Evolutionary conservation across 2,113 vertebrate species (phyloP).

Genomic region (Neodon shergylaensis): DNA sequence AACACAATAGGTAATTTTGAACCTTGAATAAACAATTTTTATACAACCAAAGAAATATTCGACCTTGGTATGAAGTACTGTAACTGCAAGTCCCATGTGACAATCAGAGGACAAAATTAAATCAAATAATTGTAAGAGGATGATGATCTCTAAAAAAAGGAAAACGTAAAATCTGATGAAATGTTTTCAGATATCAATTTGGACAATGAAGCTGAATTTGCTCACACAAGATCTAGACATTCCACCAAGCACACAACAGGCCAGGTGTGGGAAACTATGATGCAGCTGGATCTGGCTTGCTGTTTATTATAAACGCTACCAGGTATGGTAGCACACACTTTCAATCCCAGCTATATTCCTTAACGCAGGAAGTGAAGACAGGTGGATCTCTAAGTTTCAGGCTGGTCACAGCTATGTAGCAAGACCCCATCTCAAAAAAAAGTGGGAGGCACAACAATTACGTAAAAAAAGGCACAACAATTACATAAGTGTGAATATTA

Average conservation of each 20-base stretch:
- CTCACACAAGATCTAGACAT: neutral
- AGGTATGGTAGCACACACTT: neutral
- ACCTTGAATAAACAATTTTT: neutral
- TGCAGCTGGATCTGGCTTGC: neutral
- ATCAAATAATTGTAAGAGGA: neutral
- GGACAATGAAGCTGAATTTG: neutral
- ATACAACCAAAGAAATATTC: neutral
- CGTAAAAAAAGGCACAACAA: neutral
- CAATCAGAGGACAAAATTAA: neutral
- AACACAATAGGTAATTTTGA: constrained; percentile 10
- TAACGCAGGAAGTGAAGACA: neutral
- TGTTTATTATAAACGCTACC: constrained; percentile 1
- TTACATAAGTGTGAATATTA: neutral
- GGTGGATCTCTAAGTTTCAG: neutral
- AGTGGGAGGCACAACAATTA: neutral
- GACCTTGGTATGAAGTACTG: neutral
- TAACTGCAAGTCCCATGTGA: neutral
- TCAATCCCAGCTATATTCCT: neutral
- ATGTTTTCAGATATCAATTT: constrained; percentile 11
- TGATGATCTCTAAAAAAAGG: neutral
- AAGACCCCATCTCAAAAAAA: neutral
- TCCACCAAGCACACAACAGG: neutral
- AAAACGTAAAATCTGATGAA: neutral
- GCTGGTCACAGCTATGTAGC: neutral
- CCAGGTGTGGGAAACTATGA: neutral